A percentile compares a stretch with the other conserved stretches of the same genome.
phyloP scores from a whole-genome alignment of 2,888 invertebrate genomes.

The Emmelina monodactyla region DNA sequence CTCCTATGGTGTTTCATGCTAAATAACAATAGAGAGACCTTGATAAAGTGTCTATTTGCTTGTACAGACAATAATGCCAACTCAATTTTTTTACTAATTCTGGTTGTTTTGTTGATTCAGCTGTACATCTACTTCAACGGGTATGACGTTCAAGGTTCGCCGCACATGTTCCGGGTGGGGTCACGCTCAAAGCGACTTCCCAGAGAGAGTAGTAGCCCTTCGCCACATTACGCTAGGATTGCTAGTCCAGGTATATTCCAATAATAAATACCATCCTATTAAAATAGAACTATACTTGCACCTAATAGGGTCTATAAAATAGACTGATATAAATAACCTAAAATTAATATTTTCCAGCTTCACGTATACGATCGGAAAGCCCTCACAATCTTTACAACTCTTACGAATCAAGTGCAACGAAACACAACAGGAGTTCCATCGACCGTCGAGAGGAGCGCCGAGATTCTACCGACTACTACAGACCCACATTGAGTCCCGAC shows the following conservation, averaged over 20 bases:
- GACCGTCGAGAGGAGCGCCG: slow-evolving; percentile 53
- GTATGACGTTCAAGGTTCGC: slow-evolving; percentile 82
- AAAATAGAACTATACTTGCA: too few species aligned
- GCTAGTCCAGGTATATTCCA: slow-evolving; percentile 64
- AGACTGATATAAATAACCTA: not conserved
- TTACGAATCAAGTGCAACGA: slow-evolving; percentile 41
- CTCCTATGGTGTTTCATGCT: too few species aligned
- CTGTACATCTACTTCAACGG: slow-evolving; percentile 95
- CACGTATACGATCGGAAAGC: slow-evolving; percentile 53
- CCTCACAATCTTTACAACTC: slow-evolving; percentile 49
- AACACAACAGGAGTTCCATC: slow-evolving; percentile 42
- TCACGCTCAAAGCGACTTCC: slow-evolving; percentile 66
- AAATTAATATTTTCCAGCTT: slow-evolving; percentile 32
- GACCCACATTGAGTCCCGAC: slow-evolving; percentile 41
- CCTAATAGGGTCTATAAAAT: not conserved
- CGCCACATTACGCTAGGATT: slow-evolving; percentile 61
- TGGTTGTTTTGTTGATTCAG: too few species aligned
- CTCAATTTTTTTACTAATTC: too few species aligned
- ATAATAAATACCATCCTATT: too few species aligned
- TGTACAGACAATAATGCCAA: too few species aligned
- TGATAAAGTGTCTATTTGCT: too few species aligned
- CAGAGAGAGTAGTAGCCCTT: slow-evolving; percentile 49
- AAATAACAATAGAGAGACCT: too few species aligned
- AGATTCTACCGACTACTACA: slow-evolving; percentile 53
- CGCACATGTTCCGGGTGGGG: slow-evolving; percentile 86